Base-by-base conservation (phyloP, 2,888 invertebrate species). In the Trypoxylon attenuatum region DNA sequence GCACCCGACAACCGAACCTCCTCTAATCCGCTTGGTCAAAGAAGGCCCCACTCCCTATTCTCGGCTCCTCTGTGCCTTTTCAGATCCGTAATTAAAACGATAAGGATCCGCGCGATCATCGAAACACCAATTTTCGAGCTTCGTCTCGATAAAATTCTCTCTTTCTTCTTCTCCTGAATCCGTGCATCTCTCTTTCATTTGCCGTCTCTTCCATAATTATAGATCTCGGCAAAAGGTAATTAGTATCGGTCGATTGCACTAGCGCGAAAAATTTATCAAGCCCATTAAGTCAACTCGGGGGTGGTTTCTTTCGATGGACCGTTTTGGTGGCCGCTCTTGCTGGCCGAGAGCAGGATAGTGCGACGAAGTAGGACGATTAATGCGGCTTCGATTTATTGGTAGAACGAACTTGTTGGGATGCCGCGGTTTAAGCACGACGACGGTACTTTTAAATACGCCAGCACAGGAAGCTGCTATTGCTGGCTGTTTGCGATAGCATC, bases 401-500 rank as follows among this genome's bases (percentile, higher is more conserved):
- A 10, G 13, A 13, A 4, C 33, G 33, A 33, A 33, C 33, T 33
- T 13, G 10, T 10, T 10, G 5, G 33, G 13, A 33, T 10, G 4
- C 33, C n/a, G 33, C 27, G n/a, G n/a, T n/a, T n/a, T n/a, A n/a
- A n/a, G n/a, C n/a, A n/a, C n/a, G n/a, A n/a, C n/a, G n/a, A n/a
- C n/a, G n/a, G 13, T 21, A 5, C 6, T 16, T 41, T 41, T 41
- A 43, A 43, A 43, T 43, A 43, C n/a, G 43, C n/a, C n/a, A n/a
- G n/a, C n/a, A n/a, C n/a, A 47, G 39, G 59, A 51, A 29, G 59
- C 51, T 45, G 43, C 46, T 42, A 10, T 25, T 18, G 50, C 25
- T 39, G 10, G 16, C 16, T 55, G 46, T 61, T 55, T 60, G 55
- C 43, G 16, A 56, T 56, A 29, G 49, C 21, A 43, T 22, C 10